Percentiles rank a stretch among this genome's conserved stretches.
phyloP scores from a whole-genome alignment of 2,797 vertebrate species.

The Acipenser oxyrinchus region DNA sequence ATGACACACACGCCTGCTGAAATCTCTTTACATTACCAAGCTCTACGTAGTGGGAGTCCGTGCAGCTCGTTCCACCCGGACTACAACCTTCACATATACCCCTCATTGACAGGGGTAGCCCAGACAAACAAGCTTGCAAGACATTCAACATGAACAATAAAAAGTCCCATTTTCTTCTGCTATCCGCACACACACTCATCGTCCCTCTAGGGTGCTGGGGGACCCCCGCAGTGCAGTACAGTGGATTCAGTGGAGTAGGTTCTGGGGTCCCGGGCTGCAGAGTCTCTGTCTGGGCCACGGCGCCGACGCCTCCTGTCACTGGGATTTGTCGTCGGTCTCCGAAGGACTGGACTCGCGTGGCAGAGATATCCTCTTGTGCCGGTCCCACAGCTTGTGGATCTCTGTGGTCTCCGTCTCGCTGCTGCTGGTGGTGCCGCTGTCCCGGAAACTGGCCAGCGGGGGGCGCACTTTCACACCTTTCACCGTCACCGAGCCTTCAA shows the following conservation, averaged over 20 bases:
- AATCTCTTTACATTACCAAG: too few relatives aligned
- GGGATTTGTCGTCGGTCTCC: slow-evolving; percentile 74
- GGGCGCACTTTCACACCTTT: slow-evolving; percentile 89
- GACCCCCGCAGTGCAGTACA: slow-evolving; percentile 22
- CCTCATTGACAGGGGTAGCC: slow-evolving; percentile 8
- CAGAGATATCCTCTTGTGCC: slow-evolving; percentile 72
- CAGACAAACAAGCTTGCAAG: slow-evolving; percentile 15
- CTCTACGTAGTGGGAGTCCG: too few relatives aligned
- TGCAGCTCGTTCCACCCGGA: too few relatives aligned
- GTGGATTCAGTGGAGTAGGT: slow-evolving; percentile 36
- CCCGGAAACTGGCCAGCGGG: slow-evolving; percentile 85
- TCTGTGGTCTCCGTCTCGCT: slow-evolving; percentile 84
- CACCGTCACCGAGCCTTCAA: slow-evolving; percentile 84
- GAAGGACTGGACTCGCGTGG: slow-evolving; percentile 72
- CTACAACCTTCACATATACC: slow-evolving; percentile 17
- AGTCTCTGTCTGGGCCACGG: neutral
- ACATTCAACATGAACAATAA: too few relatives aligned
- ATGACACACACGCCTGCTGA: too few relatives aligned
- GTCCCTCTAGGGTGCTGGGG: neutral
- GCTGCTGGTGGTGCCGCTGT: slow-evolving; percentile 82
- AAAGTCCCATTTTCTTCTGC: neutral
- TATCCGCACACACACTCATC: neutral
- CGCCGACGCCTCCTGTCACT: slow-evolving; percentile 41
- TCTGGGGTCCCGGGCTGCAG: too few relatives aligned
- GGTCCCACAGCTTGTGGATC: slow-evolving; percentile 86